Base-by-base conservation (phyloP, 1,140 invertebrate genomes). In the Drosophila trapezifrons region DNA sequence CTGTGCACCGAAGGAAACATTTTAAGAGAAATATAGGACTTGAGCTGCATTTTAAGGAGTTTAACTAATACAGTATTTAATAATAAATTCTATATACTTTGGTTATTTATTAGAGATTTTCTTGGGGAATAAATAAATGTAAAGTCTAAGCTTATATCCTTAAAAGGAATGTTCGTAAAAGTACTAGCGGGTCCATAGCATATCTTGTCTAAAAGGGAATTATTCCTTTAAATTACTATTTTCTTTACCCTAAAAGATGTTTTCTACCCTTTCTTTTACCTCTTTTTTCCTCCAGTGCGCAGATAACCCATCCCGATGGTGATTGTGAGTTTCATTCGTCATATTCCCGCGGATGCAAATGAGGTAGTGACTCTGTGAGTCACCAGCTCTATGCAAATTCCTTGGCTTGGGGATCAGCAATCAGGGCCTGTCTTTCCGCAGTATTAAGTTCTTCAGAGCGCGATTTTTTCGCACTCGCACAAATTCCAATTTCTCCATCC, bases 401-500 rank as follows among this genome's bases (percentile, higher is more conserved):
- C 45, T 15, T 17, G 57, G 43, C 32, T 25, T 27, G 18, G 32
- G 22, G 27, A n/a, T 38, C 42, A 27, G 57, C 35, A 47, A 47
- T 63, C 57, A 63, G 20, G 25, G 17, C 13, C 32, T 25, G 18
- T 51, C n/a, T 51, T 17, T 20, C 17, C 32, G 12, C 18, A 13
- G 20, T 32, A 43, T 72, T 72, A 43, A 60, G 66, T 63, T 52
- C 45, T 58, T 58, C n/a, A 20, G 18, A 27, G 32, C 45, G 43
- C 69, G 47, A 29, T 49, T 45, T 40, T 51, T 46, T 49, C 20
- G 49, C 58, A 18, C 38, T 45, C 22, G 45, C 45, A 64, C 27
- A 58, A 51, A 57, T 75, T 75, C 65, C 82, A 78, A 87, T 85
- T 85, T 86, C 51, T 76, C 46, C 72, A 69, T 77, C 51, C 54